Conservation (phyloP, 1,140 invertebrate species). For the Limonius californicus region DNA sequence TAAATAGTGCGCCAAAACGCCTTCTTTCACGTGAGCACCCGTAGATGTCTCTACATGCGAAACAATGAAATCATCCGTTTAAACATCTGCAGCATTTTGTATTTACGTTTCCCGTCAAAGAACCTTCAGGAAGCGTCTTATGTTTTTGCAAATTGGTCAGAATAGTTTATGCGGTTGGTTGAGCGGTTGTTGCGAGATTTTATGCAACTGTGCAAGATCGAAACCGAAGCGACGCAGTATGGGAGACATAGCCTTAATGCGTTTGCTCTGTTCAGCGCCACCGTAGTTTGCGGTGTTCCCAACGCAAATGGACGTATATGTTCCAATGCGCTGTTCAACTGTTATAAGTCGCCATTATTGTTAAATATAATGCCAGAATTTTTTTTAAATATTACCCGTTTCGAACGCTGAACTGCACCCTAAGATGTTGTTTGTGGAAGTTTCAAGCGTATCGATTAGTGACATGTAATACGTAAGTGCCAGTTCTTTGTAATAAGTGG, state of each 20-base stretch:
- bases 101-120: too few species aligned
- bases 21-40: too few species aligned
- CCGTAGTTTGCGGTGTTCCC: slow-evolving; percentile 27
- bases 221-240: slow-evolving; percentile 18
- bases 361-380: slow-evolving; percentile 36
- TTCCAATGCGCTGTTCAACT: slow-evolving; percentile 42
- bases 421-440: not conserved
- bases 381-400: slow-evolving; percentile 6
- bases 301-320: slow-evolving; percentile 33
- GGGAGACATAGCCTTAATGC: slow-evolving; percentile 31
- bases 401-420: not conserved
- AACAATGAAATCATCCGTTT: too few species aligned
- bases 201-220: not conserved
- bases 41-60: too few species aligned
- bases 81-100: too few species aligned
- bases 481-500: slow-evolving; percentile 31
- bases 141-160: too few species aligned
- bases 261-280: slow-evolving; percentile 37
- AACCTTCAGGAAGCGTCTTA: too few species aligned
- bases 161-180: too few species aligned
- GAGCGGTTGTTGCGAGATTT: too few species aligned
- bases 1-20: too few species aligned
- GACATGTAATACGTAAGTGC: slow-evolving; percentile 18
- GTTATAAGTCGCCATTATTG: slow-evolving; percentile 46
- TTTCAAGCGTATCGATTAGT: not conserved